Evolutionary conservation across 2,888 invertebrate species (phyloP).

Genomic region (Conistra vaccinii): DNA sequence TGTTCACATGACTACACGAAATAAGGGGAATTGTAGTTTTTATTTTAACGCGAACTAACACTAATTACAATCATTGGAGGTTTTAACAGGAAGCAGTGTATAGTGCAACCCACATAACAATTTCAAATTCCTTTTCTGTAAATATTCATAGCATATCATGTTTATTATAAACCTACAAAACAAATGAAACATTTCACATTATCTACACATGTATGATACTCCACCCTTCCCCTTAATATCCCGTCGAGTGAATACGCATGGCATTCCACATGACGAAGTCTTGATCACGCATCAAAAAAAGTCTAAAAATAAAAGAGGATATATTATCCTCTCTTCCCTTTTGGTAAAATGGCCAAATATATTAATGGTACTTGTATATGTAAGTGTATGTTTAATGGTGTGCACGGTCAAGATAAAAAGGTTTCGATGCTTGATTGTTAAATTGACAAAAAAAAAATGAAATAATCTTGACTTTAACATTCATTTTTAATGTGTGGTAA

Average conservation of each 20-base stretch:
- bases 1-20: no score
- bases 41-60: no score
- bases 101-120: no score
- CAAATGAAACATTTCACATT: constrained; percentile 17
- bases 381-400: constrained; percentile 22
- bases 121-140: no score
- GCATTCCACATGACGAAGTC: constrained; percentile 35
- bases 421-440: no score
- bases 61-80: no score
- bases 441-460: no score
- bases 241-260: constrained; percentile 24
- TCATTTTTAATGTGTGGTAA: no score
- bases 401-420: no score
- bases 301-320: constrained; percentile 17
- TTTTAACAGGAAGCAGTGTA: not conserved
- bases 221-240: constrained; percentile 7
- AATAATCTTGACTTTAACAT: no score
- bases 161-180: not conserved
- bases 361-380: constrained; percentile 4
- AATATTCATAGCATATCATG: not conserved
- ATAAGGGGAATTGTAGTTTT: no score
- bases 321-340: constrained; percentile 6
- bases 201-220: constrained; percentile 2
- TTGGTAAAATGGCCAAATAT: constrained; percentile 28
- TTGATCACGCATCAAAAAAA: constrained; percentile 44